Conservation (phyloP, 2,888 invertebrate species). For the Eupithecia vulgata region DNA sequence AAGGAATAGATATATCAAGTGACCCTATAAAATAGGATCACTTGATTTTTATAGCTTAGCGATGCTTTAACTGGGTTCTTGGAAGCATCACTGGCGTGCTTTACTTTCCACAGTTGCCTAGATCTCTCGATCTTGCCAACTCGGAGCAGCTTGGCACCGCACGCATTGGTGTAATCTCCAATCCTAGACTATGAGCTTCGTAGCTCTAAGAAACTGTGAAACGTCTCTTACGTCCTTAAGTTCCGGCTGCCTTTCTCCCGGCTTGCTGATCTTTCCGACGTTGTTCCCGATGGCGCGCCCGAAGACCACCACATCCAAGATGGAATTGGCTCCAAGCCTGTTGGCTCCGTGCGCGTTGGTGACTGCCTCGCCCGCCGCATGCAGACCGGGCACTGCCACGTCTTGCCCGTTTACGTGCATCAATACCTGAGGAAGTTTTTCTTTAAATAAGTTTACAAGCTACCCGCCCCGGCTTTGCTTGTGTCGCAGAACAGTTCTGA, state of each 20-base stretch:
- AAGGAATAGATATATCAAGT: too few relatives aligned
- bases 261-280: constrained; percentile 90
- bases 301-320: constrained; percentile 98
- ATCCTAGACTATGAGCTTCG: too few relatives aligned
- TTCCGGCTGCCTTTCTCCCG: constrained; percentile 90
- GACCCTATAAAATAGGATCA: too few relatives aligned
- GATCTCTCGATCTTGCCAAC: too few relatives aligned
- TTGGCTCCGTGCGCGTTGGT: constrained; percentile 99
- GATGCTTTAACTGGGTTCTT: too few relatives aligned
- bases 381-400: constrained; percentile 91
- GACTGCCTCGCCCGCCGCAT: constrained; percentile 96
- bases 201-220: neutral
- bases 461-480: neutral
- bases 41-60: too few relatives aligned
- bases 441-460: neutral
- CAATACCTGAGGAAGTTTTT: neutral
- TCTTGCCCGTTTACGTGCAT: constrained; percentile 84
- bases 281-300: constrained; percentile 96
- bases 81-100: too few relatives aligned
- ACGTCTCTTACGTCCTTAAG: constrained; percentile 85
- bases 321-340: constrained; percentile 98
- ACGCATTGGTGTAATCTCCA: too few relatives aligned
- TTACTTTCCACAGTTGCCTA: too few relatives aligned
- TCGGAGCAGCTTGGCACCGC: too few relatives aligned
- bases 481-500: neutral